Base-by-base conservation (phyloP, 2,113 vertebrate species). In the Dicrurus megarhynchus region DNA sequence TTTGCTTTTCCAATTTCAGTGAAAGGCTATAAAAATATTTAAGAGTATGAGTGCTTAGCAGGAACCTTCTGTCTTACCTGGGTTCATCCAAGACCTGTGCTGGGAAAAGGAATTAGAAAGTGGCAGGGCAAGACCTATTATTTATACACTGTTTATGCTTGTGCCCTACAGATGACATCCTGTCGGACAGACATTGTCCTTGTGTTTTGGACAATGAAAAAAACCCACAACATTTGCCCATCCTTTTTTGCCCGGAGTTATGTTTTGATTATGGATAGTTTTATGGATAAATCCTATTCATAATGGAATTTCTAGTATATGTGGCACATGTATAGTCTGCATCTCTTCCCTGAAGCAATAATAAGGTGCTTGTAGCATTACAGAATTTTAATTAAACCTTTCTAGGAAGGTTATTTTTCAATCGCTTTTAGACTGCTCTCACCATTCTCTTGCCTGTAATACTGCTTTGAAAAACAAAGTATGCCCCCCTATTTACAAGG, bases 351-450 rank as follows among this genome's bases (percentile, higher is more conserved):
- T 77, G 69, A 89, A 84, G 42, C 63, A 69, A 74, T 67, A 81
- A 67, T 35, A 55, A 84, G 37, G n/a, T 65, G 7, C 50, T 33
- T 84, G 35, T 23, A 78, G 59, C 50, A 81, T 67, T 89, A 41
- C n/a, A 88, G 63, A 88, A 42, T 41, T 74, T 30, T 26, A 89
- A 67, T 77, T 57, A 93, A 93, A 84, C 23, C 30, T 63, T 88
- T 57, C 33, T 49, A 67, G 30, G 33, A 46, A 73, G 35, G 39
- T 57, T 70, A 42, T 86, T 90, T 78, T 88, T 86, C 76, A 77
- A 1, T 55, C 0, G 0, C 13, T 87, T 78, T 8, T 6, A 52
- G 47, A 33, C 17, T 33, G 26, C 55, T 79, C 37, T 67, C 8
- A 0, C 16, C 3, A 2, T 73, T 56, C 15, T 90, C 20, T 44